Evolutionary conservation across 2,113 vertebrate genomes (phyloP).

Genomic region (Hepsetus odoe): DNA sequence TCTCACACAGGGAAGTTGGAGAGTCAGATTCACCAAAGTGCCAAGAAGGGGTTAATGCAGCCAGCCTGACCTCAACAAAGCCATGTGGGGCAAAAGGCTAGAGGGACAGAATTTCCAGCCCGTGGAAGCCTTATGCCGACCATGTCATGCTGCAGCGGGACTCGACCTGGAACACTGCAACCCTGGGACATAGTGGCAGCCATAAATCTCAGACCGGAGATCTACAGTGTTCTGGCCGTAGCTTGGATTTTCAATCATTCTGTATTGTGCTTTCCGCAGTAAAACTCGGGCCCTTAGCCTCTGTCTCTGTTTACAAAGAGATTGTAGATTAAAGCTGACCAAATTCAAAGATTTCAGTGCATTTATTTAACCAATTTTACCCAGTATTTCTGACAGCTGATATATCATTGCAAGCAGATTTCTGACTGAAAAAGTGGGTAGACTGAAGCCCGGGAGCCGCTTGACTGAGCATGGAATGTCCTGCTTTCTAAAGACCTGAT

Average conservation of each 20-base stretch:
- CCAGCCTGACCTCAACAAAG: slow-evolving; percentile 64
- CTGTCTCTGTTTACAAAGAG: not conserved
- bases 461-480: slow-evolving; percentile 46
- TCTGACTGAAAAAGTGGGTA: slow-evolving; percentile 1
- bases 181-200: slow-evolving; percentile 14
- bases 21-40: slow-evolving; percentile 91
- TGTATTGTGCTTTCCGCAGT: slow-evolving; percentile 15
- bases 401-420: not conserved
- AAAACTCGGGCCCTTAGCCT: slow-evolving; percentile 15
- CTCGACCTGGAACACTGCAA: not conserved
- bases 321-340: not conserved
- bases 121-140: slow-evolving; percentile 5
- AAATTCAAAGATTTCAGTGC: not conserved
- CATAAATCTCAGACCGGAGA: not conserved
- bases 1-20: slow-evolving; percentile 90
- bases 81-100: slow-evolving; percentile 35
- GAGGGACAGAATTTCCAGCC: slow-evolving; percentile 29
- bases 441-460: slow-evolving; percentile 24
- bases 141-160: slow-evolving; percentile 18
- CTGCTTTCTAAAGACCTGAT: slow-evolving; percentile 51
- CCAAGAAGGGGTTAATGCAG: slow-evolving; percentile 94
- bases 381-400: not conserved
- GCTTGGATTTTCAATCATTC: not conserved
- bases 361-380: slow-evolving; percentile 4
- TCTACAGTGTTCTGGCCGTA: not conserved